Conservation (phyloP, 1,140 invertebrate species). For the Andrena cerasifolii region DNA sequence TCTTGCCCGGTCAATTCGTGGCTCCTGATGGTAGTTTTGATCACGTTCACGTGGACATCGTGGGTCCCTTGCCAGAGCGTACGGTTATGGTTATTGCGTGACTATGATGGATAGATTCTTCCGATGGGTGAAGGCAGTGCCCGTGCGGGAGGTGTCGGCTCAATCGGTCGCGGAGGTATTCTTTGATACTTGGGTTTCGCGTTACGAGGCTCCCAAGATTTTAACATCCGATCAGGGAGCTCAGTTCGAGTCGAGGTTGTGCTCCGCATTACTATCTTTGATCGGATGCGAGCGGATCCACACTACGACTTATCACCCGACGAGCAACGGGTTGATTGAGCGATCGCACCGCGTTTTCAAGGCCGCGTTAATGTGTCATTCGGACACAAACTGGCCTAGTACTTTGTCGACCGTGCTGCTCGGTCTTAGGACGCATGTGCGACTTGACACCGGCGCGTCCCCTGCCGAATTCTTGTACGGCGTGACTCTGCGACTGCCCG, state of each 20-base stretch:
- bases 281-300: background rate
- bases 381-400: background rate
- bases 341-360: constrained; percentile 30
- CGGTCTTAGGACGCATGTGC: too few species aligned
- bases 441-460: too few species aligned
- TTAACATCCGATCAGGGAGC: constrained; percentile 16
- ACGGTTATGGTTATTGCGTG: background rate
- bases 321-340: constrained; percentile 1
- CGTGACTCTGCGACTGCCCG: too few species aligned
- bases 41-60: background rate
- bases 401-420: background rate
- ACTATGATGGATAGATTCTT: background rate
- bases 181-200: background rate
- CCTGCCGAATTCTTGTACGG: too few species aligned
- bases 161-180: background rate
- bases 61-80: background rate
- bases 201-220: background rate
- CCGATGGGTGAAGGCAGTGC: background rate
- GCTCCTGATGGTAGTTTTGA: background rate
- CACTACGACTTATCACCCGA: constrained; percentile 9
- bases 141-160: background rate
- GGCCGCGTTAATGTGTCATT: constrained; percentile 10
- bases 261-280: background rate
- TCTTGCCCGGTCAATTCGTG: background rate
- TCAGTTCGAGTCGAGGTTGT: constrained; percentile 19